Conservation (phyloP, 2,797 vertebrate species). For the Spinus olivaceus region DNA sequence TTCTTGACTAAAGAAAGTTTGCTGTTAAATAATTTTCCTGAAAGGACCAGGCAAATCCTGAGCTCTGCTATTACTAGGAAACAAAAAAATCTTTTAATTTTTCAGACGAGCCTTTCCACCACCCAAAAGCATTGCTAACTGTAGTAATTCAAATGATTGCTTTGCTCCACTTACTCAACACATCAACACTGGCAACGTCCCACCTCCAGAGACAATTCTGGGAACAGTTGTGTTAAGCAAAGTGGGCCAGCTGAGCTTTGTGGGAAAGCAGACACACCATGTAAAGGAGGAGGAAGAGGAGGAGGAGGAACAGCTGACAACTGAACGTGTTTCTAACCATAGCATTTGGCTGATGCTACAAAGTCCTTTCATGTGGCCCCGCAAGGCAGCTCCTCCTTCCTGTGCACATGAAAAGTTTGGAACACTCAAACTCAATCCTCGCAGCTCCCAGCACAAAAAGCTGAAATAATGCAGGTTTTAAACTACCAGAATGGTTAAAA, state of each 20-base stretch:
- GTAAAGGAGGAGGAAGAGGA: not conserved
- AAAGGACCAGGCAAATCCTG: not conserved
- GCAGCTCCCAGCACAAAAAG: not conserved
- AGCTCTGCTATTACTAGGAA: not conserved
- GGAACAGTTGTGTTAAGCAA: not conserved
- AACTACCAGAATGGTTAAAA: not conserved
- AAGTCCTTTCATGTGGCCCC: not conserved
- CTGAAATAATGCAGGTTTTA: not conserved
- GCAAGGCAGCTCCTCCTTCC: not conserved
- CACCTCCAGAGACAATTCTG: not conserved
- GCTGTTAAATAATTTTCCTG: not conserved
- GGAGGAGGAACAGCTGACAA: not conserved
- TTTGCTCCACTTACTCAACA: not conserved
- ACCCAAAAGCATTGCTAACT: not conserved
- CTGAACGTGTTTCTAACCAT: not conserved
- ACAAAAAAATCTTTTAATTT: not conserved
- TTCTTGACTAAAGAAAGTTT: not conserved
- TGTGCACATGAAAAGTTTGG: fast-evolving
- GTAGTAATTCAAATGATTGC: not conserved
- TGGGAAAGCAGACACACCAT: not conserved
- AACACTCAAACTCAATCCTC: not conserved
- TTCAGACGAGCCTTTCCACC: not conserved
- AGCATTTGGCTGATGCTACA: not conserved
- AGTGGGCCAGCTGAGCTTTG: not conserved
- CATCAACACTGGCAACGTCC: not conserved